Conservation (phyloP, 2,113 vertebrate species). For the Cyprinus carpio region DNA sequence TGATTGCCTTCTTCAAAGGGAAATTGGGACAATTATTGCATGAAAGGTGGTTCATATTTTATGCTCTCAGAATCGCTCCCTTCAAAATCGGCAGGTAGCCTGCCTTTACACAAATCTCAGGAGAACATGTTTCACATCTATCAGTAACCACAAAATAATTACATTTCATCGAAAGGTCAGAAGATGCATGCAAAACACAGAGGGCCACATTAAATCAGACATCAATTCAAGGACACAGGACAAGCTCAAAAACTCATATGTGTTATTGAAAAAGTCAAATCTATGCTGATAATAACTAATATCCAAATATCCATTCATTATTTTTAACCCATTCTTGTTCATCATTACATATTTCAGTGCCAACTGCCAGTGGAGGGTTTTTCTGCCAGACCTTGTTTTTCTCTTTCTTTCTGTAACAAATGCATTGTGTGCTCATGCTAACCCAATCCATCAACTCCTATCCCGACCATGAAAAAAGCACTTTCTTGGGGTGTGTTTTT, state of each 20-base stretch:
- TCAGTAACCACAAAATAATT: constrained; percentile 34
- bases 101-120: constrained; percentile 50
- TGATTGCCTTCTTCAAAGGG: constrained; percentile 76
- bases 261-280: neutral
- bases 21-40: constrained; percentile 72
- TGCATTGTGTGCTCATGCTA: constrained; percentile 72
- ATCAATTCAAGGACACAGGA: constrained; percentile 30
- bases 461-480: constrained; percentile 76
- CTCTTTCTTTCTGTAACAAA: constrained; percentile 67
- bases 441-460: constrained; percentile 76
- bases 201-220: constrained; percentile 16
- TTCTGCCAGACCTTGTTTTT: constrained; percentile 67
- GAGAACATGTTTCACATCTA: constrained; percentile 13
- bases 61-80: constrained; percentile 64
- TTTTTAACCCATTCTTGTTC: neutral
- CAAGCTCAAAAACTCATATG: neutral
- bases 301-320: neutral
- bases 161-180: constrained; percentile 30
- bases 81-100: constrained; percentile 69
- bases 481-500: constrained; percentile 73
- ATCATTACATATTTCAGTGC: constrained; percentile 70
- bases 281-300: neutral
- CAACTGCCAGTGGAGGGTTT: constrained; percentile 76
- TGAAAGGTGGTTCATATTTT: constrained; percentile 66
- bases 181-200: constrained; percentile 31